Evolutionary conservation across 2,888 invertebrate species (phyloP).

Genomic region (Heliconius aoede): DNA sequence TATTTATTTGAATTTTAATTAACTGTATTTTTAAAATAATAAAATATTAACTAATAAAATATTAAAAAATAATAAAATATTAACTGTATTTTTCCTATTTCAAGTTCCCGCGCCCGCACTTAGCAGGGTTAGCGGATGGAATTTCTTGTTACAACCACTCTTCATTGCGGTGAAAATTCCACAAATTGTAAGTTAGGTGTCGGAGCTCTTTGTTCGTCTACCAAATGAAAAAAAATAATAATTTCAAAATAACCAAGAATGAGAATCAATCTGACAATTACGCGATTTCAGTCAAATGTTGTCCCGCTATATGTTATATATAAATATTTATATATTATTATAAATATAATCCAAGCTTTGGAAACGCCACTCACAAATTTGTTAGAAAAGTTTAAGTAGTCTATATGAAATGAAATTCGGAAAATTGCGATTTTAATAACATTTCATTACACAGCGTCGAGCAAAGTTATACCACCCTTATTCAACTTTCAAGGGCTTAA

Average conservation of each 20-base stretch:
- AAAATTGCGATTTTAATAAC: slow-evolving; percentile 37
- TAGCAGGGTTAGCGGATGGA: too few species aligned
- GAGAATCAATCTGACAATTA: neutral
- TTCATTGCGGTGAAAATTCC: too few species aligned
- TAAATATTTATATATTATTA: neutral
- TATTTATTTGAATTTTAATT: too few species aligned
- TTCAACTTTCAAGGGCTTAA: slow-evolving; percentile 26
- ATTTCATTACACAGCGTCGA: slow-evolving; percentile 33
- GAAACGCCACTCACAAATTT: slow-evolving; percentile 23
- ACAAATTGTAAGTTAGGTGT: too few species aligned
- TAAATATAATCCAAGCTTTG: neutral
- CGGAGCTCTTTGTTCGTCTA: too few species aligned
- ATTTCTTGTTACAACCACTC: too few species aligned
- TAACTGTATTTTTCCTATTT: too few species aligned
- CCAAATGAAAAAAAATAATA: too few species aligned
- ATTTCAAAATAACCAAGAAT: neutral
- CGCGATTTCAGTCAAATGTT: neutral
- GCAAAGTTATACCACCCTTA: slow-evolving; percentile 23
- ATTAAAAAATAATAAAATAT: too few species aligned
- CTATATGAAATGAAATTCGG: slow-evolving; percentile 31
- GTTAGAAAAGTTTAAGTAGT: slow-evolving; percentile 30
- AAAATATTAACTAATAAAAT: too few species aligned
- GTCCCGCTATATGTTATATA: neutral
- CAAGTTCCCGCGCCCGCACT: too few species aligned
- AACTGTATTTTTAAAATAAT: too few species aligned